Evolutionary conservation across 2,888 invertebrate genomes (phyloP), one percentile per base, ranked within the genome.

Genomic region (Myathropa florea): DNA sequence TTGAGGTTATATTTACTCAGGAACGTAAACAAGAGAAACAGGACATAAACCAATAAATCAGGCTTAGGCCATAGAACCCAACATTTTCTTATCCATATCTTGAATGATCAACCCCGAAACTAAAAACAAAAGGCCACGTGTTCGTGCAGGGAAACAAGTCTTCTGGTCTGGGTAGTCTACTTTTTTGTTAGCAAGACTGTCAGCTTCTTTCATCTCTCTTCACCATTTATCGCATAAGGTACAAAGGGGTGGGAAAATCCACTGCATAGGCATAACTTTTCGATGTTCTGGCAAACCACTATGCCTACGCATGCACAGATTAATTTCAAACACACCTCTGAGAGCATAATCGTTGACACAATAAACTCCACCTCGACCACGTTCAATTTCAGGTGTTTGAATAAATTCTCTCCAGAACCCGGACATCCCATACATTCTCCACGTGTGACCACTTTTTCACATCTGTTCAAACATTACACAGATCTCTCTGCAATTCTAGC

Each of bases 391-490:
- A 46, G 46, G 46, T 18, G 46, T 46, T 18, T 18, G 46, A 46
- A 46, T 46, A 46, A 46, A 46, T 46, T 46, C 46, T 46, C 18
- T 18, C 7, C 46, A 18, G 18, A 7, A 12, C 57, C 24, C 57
- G 23, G 10, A 57, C 57, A 57, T 24, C 57, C 57, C 57, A 39
- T 39, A 14, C 39, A 39, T 39, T 28, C 55, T 33, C 26, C 28
- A 68, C 39, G 77, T 64, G 33, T 36, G 23, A 70, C 77, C 28
- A 71, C 39, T 67, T 67, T 84, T 71, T 18, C 70, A 76, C 84
- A 84, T 81, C 84, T 84, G 84, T 81, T 84, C n/a, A 81, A 84
- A 84, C 76, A 81, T 76, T 55, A 71, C 76, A 21, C 36, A 21
- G 24, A 39, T 57, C 46, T 18, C 18, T 24, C 60, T 65, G 14